phyloP scores from a whole-genome alignment of 2,888 invertebrate genomes.

The Sympetrum striolatum region DNA sequence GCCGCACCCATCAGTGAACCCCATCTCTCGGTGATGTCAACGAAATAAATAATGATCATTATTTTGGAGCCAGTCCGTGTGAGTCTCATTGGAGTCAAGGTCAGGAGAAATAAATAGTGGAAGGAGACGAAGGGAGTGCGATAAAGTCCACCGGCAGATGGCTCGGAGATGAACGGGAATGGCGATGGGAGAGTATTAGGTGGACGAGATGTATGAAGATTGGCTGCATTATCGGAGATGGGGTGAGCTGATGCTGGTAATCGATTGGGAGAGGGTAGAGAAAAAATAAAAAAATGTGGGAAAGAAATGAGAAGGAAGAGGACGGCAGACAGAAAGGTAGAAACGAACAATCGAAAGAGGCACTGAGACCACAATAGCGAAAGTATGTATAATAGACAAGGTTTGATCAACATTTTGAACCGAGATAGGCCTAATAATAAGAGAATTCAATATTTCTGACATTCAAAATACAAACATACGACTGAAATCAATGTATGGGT shows the following conservation, averaged over 20 bases:
- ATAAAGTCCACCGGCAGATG: background rate
- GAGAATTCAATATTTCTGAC: too few relatives aligned
- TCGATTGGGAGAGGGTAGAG: background rate
- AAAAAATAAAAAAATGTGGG: background rate
- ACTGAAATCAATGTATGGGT: too few relatives aligned
- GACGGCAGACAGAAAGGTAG: background rate
- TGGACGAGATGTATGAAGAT: background rate
- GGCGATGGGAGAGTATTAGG: background rate
- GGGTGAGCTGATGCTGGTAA: background rate
- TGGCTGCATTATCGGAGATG: background rate
- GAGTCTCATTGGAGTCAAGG: slow-evolving; percentile 11
- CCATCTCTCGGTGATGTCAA: too few relatives aligned
- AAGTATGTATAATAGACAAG: too few relatives aligned
- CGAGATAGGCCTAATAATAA: too few relatives aligned
- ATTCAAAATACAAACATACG: too few relatives aligned
- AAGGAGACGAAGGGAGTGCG: background rate
- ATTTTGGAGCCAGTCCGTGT: background rate
- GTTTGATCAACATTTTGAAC: too few relatives aligned
- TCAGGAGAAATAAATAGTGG: background rate
- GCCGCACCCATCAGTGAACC: too few relatives aligned
- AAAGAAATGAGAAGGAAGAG: background rate
- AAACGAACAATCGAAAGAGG: too few relatives aligned
- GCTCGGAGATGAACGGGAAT: background rate
- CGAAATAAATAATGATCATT: too few relatives aligned
- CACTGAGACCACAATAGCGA: background rate